Percentiles rank a stretch among this genome's conserved stretches.
Evolutionary conservation across 2,113 vertebrate genomes (phyloP).

Genomic region (Eretmochelys imbricata): DNA sequence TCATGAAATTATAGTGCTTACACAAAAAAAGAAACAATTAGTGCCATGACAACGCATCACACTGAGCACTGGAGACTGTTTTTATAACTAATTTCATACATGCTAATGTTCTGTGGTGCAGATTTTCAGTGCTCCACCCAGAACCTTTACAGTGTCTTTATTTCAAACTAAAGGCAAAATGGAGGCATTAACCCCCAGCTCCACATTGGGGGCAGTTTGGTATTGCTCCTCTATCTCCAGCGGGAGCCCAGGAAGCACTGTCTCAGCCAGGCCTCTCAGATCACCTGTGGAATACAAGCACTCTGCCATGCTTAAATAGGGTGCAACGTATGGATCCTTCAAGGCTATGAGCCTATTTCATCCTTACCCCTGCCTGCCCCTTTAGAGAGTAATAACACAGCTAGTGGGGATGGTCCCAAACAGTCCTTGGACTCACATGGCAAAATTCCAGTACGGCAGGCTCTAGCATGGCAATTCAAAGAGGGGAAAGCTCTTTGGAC

Average conservation of each 20-base stretch:
- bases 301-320: background rate
- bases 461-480: background rate
- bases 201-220: background rate
- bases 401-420: background rate
- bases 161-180: background rate
- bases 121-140: rapidly evolving
- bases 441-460: background rate
- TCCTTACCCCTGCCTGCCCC: background rate
- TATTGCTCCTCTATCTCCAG: background rate
- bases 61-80: background rate
- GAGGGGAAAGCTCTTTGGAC: background rate
- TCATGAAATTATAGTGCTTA: background rate
- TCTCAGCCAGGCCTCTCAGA: background rate
- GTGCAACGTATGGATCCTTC: background rate
- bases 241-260: background rate
- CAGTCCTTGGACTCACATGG: rapidly evolving
- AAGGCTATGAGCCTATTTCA: background rate
- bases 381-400: background rate
- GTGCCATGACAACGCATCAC: background rate
- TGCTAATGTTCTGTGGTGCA: background rate
- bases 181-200: background rate
- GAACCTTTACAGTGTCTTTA: background rate
- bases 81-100: background rate
- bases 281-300: background rate
- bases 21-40: background rate